These are phyloP conservation scores for Coenobita brevimanus DNA, from an alignment of 1,140 invertebrate genomes.

Conservation along the genomic window DNA sequence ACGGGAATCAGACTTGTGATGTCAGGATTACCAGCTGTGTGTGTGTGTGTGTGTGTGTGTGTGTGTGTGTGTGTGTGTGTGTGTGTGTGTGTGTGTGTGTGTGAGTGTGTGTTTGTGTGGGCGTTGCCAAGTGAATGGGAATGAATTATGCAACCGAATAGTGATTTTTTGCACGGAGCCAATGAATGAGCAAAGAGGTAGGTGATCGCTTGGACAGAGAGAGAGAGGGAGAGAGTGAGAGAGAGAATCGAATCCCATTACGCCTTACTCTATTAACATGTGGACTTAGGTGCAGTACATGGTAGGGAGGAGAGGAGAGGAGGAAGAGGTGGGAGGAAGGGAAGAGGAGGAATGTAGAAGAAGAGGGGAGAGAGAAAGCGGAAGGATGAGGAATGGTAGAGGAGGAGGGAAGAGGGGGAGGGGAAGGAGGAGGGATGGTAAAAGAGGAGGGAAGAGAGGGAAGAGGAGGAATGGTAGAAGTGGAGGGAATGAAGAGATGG, in stretches of 20 bases:
- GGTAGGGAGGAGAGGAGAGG: neutral
- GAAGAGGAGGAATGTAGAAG: neutral
- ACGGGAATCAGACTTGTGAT: no score
- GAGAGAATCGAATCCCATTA: conserved; percentile 4
- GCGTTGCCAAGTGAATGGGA: neutral
- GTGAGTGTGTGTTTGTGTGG: neutral
- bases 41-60: no score
- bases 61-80: conserved; percentile 14
- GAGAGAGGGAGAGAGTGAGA: conserved; percentile 26
- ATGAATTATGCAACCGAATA: neutral
- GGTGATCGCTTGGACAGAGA: neutral
- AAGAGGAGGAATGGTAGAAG: neutral
- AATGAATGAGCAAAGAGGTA: no score
- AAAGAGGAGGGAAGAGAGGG: neutral
- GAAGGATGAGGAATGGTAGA: neutral
- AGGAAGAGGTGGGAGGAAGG: neutral
- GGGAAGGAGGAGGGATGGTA: neutral
- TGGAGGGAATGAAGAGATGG: neutral
- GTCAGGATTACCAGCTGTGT: no score
- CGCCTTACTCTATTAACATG: no score
- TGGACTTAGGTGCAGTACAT: neutral
- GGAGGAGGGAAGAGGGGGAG: neutral
- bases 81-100: conserved; percentile 17
- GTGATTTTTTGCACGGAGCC: no score
- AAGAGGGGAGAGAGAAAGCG: neutral